phyloP scores from a whole-genome alignment of 2,113 vertebrate genomes.

The Oceanodroma tethys region DNA sequence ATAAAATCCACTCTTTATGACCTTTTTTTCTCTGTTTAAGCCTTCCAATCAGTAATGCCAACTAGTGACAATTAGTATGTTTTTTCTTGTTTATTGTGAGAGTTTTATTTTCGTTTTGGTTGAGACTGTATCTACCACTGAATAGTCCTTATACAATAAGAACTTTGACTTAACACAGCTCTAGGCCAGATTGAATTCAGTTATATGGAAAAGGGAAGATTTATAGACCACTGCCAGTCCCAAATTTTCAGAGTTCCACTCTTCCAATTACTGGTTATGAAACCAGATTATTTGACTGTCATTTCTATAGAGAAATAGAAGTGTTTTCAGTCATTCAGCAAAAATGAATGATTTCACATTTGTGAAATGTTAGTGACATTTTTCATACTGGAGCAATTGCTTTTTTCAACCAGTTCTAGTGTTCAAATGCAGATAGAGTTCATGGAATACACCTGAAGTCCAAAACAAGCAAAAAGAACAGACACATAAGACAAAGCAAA shows the following conservation, averaged over 20 bases:
- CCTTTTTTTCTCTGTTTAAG: background rate
- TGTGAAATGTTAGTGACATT: background rate
- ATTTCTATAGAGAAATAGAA: background rate
- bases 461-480: background rate
- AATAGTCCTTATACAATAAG: background rate
- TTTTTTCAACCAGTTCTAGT: background rate
- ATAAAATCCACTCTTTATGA: background rate
- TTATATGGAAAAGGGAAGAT: background rate
- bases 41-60: background rate
- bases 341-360: background rate
- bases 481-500: background rate
- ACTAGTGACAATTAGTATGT: background rate
- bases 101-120: background rate
- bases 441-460: background rate
- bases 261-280: background rate
- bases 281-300: background rate
- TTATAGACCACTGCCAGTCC: background rate
- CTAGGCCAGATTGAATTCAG: background rate
- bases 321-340: background rate
- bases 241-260: background rate
- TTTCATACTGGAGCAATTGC: background rate
- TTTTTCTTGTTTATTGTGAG: background rate
- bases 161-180: background rate
- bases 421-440: background rate
- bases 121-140: background rate